Evolutionary conservation across 2,113 vertebrate species (phyloP).

Genomic region (Centropus bengalensis): DNA sequence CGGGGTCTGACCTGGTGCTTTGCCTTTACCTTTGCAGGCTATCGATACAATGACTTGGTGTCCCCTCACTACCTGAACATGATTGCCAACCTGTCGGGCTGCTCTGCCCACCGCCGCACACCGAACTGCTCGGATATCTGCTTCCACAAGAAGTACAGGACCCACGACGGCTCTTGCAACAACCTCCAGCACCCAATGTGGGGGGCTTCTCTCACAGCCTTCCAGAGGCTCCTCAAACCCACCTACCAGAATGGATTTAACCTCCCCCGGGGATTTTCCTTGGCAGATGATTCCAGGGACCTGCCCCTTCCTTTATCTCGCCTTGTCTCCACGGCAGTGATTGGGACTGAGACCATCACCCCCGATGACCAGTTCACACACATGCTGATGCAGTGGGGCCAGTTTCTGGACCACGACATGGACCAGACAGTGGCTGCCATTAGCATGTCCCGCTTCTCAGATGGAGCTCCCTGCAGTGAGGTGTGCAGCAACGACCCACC

Average conservation of each 20-base stretch:
- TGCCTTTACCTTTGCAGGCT: constrained; percentile 52
- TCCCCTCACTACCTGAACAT: constrained; percentile 77
- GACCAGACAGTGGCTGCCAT: constrained; percentile 78
- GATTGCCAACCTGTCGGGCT: constrained; percentile 78
- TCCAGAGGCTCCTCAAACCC: constrained; percentile 76
- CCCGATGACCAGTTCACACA: constrained; percentile 72
- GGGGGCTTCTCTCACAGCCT: constrained; percentile 77
- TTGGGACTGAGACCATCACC: constrained; percentile 72
- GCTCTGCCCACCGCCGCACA: constrained; percentile 72
- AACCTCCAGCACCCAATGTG: constrained; percentile 78
- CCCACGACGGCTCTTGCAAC: constrained; percentile 76
- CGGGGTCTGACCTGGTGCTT: not conserved
- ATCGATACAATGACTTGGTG: constrained; percentile 76
- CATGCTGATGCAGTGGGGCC: constrained; percentile 81
- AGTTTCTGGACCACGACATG: constrained; percentile 77
- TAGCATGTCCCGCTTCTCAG: constrained; percentile 77
- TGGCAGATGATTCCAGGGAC: constrained; percentile 48
- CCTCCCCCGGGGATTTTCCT: constrained; percentile 69
- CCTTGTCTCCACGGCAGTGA: constrained; percentile 72
- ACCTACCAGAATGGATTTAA: constrained; percentile 78
- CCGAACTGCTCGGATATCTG: constrained; percentile 76
- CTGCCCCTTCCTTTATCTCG: constrained; percentile 76
- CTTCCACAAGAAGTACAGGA: constrained; percentile 76
- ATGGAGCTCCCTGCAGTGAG: constrained; percentile 67
- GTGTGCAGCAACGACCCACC: constrained; percentile 74